Evolutionary conservation across 2,888 invertebrate genomes (phyloP), one percentile per base, ranked within the genome.

Genomic region (Synergus gifuensis): DNA sequence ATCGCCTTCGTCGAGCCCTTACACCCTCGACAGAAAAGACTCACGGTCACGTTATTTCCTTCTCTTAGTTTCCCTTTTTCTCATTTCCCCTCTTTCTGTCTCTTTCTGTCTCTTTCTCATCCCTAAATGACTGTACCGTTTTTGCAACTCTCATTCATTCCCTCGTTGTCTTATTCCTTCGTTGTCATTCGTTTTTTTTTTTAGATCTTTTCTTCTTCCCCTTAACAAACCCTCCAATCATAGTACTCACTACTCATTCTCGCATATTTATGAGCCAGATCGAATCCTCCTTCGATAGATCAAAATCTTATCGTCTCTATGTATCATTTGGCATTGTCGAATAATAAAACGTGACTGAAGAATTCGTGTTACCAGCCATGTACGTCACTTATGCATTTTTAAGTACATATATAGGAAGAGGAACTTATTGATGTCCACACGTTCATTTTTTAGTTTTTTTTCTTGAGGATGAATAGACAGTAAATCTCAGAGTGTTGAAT

Each of bases 1-100:
- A 92, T 83, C 83, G 83, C 82, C 81, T 83, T 81, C 80, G 79
- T 80, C 83, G 54, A 79, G 69, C 44, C 67, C 76, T 67, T 64
- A 36, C 81, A 69, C 83, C 82, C 78, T 76, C 81, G 79, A 82
- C 80, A 82, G 80, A 84, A 84, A 85, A 83, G 83, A n/a, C 78
- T 77, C 73, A 73, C 69, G 28, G 44, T 62, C 54, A 64, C 63
- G 44, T 79, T 78, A 54, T 79, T 49, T 54, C 63, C 67, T 54
- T 73, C 77, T 79, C 76, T 78, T 79, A 82, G 78, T 78, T 78
- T 79, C 81, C 79, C 79, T 79, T 82, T 80, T 14, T 58, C 76
- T 80, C 78, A 62, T 44, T 84, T 84, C 83, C 44, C 78, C 80
- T 81, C 82, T 77, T 82, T 79, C 81, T 79, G 78, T 79, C 40